A percentile compares a stretch with the other conserved stretches of the same genome.
phyloP scores from a whole-genome alignment of 2,888 invertebrate species.

The Temnothorax rugatulus region DNA sequence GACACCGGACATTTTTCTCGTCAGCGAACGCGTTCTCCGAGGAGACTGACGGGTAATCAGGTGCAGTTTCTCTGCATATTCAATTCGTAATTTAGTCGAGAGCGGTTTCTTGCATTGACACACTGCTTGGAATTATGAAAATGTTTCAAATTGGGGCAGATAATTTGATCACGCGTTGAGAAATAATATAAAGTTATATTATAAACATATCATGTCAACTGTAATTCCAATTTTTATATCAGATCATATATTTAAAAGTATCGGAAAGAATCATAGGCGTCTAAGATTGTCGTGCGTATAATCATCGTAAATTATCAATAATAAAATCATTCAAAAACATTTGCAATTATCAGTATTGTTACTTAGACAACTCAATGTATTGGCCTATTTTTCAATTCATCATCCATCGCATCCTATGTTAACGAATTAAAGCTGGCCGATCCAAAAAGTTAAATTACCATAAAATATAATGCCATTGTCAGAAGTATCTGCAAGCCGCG shows the following conservation, averaged over 20 bases:
- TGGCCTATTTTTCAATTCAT: neutral
- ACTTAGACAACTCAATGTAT: neutral
- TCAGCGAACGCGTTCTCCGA: constrained; percentile 5
- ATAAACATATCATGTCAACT: neutral
- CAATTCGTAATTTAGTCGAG: constrained; percentile 29
- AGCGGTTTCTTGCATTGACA: constrained; percentile 1
- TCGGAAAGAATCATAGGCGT: neutral
- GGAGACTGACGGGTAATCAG: constrained; percentile 39
- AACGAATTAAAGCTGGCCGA: constrained; percentile 4
- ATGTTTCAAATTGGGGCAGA: neutral
- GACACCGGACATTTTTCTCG: constrained; percentile 27
- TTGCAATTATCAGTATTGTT: constrained; percentile 19
- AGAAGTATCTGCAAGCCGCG: constrained; percentile 20
- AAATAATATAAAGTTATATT: neutral
- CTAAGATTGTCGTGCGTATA: neutral
- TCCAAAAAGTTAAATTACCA: constrained; percentile 21
- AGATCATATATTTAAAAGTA: neutral
- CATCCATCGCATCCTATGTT: neutral
- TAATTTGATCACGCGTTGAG: neutral
- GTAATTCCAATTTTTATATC: neutral
- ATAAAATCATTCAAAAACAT: neutral
- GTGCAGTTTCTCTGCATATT: constrained; percentile 8
- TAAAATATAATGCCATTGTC: constrained; percentile 39
- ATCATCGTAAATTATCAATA: neutral
- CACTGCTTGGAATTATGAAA: neutral